Evolutionary conservation across 2,113 vertebrate species (phyloP).

Genomic region (Forbesichthys papilliferus): DNA sequence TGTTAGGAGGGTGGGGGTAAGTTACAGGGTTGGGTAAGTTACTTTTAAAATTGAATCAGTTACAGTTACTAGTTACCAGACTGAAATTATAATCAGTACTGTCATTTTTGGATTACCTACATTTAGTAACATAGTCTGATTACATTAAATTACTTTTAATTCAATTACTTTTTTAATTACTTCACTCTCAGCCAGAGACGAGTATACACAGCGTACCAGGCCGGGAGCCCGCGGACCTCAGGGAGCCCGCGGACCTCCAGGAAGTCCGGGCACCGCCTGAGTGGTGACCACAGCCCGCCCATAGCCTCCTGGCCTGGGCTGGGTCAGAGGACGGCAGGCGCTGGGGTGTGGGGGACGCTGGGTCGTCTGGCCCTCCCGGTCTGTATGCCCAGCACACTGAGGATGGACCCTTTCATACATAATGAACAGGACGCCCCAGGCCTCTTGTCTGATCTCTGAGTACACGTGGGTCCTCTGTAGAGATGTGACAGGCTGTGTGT

Average conservation of each 20-base stretch:
- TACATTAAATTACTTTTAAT: too few relatives aligned
- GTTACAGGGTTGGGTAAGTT: too few relatives aligned
- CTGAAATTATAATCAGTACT: too few relatives aligned
- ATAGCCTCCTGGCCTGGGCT: neutral
- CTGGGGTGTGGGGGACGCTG: neutral
- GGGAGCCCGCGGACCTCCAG: slow-evolving; percentile 32
- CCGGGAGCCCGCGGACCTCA: slow-evolving; percentile 24
- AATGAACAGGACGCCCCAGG: slow-evolving; percentile 65
- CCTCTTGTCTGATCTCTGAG: slow-evolving; percentile 64
- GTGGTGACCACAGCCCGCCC: neutral
- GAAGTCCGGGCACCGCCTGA: too few relatives aligned
- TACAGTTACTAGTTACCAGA: too few relatives aligned
- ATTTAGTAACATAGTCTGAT: too few relatives aligned
- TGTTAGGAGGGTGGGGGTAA: too few relatives aligned
- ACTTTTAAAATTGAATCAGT: too few relatives aligned
- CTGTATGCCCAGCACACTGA: slow-evolving; percentile 50
- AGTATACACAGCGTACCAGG: slow-evolving; percentile 15
- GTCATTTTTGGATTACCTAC: too few relatives aligned
- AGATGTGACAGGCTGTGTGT: slow-evolving; percentile 56
- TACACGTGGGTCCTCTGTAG: slow-evolving; percentile 48
- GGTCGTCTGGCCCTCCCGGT: slow-evolving; percentile 27
- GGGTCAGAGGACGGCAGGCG: slow-evolving; percentile 38
- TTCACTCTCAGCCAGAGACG: too few relatives aligned
- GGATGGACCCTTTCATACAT: slow-evolving; percentile 62
- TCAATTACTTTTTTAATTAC: too few relatives aligned